Evolutionary conservation across 2,888 invertebrate genomes (phyloP), one percentile per base, ranked within the genome.

Genomic region (Polydrusus tereticollis): DNA sequence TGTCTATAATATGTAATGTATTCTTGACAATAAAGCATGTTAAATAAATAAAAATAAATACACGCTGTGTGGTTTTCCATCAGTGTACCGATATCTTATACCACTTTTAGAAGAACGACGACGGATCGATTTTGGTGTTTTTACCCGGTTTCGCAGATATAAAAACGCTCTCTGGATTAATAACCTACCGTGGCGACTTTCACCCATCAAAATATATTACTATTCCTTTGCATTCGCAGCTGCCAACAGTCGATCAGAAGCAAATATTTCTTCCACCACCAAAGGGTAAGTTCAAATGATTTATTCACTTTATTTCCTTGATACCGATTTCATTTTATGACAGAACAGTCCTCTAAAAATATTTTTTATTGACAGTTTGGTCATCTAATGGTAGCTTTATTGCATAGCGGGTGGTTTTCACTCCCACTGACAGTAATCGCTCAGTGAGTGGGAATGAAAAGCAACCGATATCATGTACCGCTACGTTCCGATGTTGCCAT

Each of bases 81-180:
- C 36, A 38, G 12, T 7, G 12, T 12, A 45, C 45, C 1, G 8
- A 45, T 45, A 8, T 20, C 12, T n/a, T 12, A 14, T 3, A 14
- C 2, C 7, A 7, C 50, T 76, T 74, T 45, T 62, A 80, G 78
- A 80, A 82, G 52, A 73, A 79, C 80, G 87, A 87, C 0, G 87
- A 89, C 0, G 97, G 97, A 2, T 96, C 97, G 0, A 92, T 98
- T 78, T 88, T 98, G 47, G 90, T 97, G 10, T 98, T 98, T 86
- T 83, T 97, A 57, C 94, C 97, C 0, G 97, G 97, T 1, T 91
- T 90, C 77, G 86, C 86, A 1, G 90, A 93, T 68, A 95, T 95
- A 74, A 89, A 91, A 0, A 88, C 88, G 14, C 81, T 95, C 0
- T 82, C 89, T 50, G 88, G 81, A 38, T 75, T 84, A 5, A 85